Evolutionary conservation across 92 coral and sea anemone genomes (phyloP).

Genomic region (Phenganax marumi): DNA sequence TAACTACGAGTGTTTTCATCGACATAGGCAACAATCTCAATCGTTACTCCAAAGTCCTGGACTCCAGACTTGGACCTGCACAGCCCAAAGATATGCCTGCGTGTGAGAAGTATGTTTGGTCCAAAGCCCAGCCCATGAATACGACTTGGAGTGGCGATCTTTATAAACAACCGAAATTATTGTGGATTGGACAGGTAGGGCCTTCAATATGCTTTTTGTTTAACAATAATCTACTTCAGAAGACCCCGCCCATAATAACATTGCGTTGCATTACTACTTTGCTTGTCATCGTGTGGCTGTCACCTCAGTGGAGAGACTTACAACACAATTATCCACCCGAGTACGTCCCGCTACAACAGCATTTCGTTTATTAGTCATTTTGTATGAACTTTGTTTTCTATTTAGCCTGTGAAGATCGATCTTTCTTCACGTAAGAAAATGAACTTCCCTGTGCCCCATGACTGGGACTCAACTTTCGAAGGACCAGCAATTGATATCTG

Average conservation of each 20-base stretch:
- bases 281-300: too few species aligned
- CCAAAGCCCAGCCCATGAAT: conserved; percentile 79
- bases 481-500: conserved; percentile 67
- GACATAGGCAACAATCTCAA: conserved; percentile 80
- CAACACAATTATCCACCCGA: neutral
- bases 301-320: neutral
- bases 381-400: neutral
- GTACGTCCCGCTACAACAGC: neutral
- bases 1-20: neutral
- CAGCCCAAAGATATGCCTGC: conserved; percentile 80
- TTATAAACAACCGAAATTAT: conserved; percentile 76
- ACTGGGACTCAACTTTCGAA: conserved; percentile 71
- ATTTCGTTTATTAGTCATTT: neutral
- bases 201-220: neutral
- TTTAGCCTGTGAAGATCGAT: conserved; percentile 81
- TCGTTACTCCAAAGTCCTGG: conserved; percentile 94
- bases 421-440: conserved; percentile 30
- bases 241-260: neutral
- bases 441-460: conserved; percentile 48
- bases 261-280: too few species aligned
- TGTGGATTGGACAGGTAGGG: conserved; percentile 59
- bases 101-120: conserved; percentile 78
- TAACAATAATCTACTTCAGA: neutral
- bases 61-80: conserved; percentile 77
- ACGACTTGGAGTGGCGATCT: conserved; percentile 70